phyloP scores from a whole-genome alignment of 2,797 vertebrate species.

The Cyprinodon diabolis region DNA sequence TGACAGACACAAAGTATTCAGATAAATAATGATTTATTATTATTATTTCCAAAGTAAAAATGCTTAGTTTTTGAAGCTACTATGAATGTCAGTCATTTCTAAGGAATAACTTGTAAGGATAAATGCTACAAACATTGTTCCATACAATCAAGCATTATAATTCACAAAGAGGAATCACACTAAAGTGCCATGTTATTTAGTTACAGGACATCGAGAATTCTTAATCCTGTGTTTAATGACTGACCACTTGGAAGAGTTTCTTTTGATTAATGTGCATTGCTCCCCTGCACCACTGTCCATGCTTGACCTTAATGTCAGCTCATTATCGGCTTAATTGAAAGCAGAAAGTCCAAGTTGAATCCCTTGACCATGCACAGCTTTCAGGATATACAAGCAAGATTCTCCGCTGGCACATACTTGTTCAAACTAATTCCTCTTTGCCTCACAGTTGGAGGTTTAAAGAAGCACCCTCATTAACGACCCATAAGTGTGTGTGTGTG shows the following conservation, averaged over 20 bases:
- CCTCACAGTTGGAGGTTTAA: conserved; percentile 27
- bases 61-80: too few species aligned
- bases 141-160: neutral
- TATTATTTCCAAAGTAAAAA: too few species aligned
- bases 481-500: conserved; percentile 3
- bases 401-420: neutral
- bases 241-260: conserved; percentile 27
- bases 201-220: conserved; percentile 6
- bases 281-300: conserved; percentile 47
- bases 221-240: conserved; percentile 19
- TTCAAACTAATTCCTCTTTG: conserved; percentile 10
- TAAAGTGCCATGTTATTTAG: conserved; percentile 3
- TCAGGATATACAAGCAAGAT: conserved; percentile 25
- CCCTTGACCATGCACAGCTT: conserved; percentile 33
- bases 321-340: conserved; percentile 66
- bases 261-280: conserved; percentile 52
- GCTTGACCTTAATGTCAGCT: conserved; percentile 66
- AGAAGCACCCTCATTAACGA: conserved; percentile 50
- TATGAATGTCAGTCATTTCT: neutral
- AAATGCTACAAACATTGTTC: neutral
- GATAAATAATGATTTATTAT: too few species aligned
- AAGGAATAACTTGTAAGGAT: neutral
- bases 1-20: too few species aligned
- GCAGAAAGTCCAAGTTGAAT: conserved; percentile 45
- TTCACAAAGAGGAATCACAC: neutral